Conservation (phyloP, 2,113 vertebrate genomes). For the Myrmophylax atrothorax region DNA sequence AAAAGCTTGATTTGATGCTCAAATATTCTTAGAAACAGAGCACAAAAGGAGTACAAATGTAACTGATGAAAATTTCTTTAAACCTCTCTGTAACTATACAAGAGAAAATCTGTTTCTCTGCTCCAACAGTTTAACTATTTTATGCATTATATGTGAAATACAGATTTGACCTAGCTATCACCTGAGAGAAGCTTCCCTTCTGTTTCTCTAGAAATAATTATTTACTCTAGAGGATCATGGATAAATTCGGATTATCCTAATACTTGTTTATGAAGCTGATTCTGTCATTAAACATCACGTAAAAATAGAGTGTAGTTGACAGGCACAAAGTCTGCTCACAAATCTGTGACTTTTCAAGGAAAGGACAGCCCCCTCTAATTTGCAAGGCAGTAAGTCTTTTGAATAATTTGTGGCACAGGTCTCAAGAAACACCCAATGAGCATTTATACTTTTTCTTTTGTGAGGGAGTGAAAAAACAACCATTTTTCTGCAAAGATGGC, state of each 20-base stretch:
- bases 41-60: not conserved
- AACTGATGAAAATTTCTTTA: constrained; percentile 8
- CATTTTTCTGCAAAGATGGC: not conserved
- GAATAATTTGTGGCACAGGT: not conserved
- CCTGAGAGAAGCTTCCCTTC: not conserved
- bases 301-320: not conserved
- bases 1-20: not conserved
- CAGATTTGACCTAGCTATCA: not conserved
- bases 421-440: not conserved
- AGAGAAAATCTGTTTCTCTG: not conserved
- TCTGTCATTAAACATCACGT: not conserved
- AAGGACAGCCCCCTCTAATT: not conserved
- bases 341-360: not conserved
- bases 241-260: not conserved
- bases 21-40: not conserved
- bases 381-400: not conserved
- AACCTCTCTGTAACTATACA: not conserved
- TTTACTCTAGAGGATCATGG: not conserved
- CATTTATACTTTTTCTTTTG: not conserved
- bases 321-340: not conserved
- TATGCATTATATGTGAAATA: not conserved
- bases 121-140: not conserved
- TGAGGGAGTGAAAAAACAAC: not conserved
- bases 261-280: not conserved
- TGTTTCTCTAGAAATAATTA: not conserved